Evolutionary conservation across 2,113 vertebrate genomes (phyloP).

Genomic region (Mionectes macconnelli): DNA sequence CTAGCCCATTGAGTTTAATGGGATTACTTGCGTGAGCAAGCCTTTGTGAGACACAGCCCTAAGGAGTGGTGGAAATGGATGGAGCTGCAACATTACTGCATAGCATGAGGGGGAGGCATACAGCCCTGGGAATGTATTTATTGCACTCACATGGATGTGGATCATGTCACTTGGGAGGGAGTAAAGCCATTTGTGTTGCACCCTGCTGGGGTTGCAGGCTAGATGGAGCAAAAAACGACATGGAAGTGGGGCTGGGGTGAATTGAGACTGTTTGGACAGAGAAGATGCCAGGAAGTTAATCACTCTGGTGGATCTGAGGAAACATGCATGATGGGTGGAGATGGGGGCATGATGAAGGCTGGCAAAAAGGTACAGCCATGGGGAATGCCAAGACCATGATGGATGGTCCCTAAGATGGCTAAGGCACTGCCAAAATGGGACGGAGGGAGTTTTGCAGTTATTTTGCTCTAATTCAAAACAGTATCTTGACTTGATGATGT

Average conservation of each 20-base stretch:
- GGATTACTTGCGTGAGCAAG: not conserved
- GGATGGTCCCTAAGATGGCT: not conserved
- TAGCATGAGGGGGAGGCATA: not conserved
- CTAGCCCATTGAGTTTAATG: constrained; percentile 47
- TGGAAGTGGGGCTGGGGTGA: too few relatives aligned
- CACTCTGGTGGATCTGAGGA: not conserved
- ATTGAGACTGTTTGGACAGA: not conserved
- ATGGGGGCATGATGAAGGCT: not conserved
- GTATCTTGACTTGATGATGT: not conserved
- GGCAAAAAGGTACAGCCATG: accelerated
- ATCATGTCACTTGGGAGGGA: not conserved
- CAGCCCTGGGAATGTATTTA: not conserved
- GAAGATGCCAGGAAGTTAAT: not conserved
- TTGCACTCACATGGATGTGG: not conserved
- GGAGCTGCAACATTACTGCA: not conserved
- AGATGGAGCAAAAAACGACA: not conserved
- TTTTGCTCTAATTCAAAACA: not conserved
- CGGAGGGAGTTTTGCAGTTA: not conserved
- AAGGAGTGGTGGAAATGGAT: not conserved
- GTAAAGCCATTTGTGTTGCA: not conserved
- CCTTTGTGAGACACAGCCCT: not conserved
- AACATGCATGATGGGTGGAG: accelerated
- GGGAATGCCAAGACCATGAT: not conserved
- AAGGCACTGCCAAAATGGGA: not conserved
- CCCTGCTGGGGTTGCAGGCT: not conserved